phyloP scores from a whole-genome alignment of 2,888 invertebrate species.

The Drosophila macrospina region DNA sequence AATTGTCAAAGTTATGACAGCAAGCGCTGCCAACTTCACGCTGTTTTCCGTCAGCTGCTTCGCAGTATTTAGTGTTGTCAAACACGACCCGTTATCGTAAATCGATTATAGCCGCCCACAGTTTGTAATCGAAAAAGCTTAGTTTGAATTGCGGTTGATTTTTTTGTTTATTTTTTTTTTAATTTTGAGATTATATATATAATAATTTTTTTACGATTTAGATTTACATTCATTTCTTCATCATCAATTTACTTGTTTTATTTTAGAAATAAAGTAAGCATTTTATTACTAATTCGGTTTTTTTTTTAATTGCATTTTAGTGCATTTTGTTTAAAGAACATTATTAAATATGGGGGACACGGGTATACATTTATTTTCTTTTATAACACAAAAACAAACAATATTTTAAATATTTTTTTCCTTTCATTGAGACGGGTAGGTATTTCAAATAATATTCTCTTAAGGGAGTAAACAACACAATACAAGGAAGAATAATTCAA shows the following conservation, averaged over 20 bases:
- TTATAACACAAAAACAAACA: constrained; percentile 78
- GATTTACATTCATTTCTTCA: constrained; percentile 78
- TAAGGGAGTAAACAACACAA: constrained; percentile 62
- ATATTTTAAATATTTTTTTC: constrained; percentile 68
- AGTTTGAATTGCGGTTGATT: constrained; percentile 47
- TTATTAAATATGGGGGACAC: constrained; percentile 65
- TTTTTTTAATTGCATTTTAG: constrained; percentile 71
- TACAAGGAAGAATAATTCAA: constrained; percentile 51
- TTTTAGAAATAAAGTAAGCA: constrained; percentile 82
- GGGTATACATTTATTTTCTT: constrained; percentile 59
- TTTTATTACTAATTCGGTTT: constrained; percentile 74
- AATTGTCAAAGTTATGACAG: constrained; percentile 57
- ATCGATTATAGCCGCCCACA: neutral
- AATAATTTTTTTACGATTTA: constrained; percentile 74
- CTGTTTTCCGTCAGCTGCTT: constrained; percentile 51
- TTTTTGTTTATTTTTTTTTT: constrained; percentile 62
- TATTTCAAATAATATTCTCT: constrained; percentile 15
- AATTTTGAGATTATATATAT: constrained; percentile 73
- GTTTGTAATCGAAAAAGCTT: constrained; percentile 3
- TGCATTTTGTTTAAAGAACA: constrained; percentile 74
- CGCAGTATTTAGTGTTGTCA: constrained; percentile 27
- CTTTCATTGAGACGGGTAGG: constrained; percentile 47
- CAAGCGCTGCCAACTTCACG: constrained; percentile 68
- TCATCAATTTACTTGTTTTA: constrained; percentile 79
- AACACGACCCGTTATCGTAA: constrained; percentile 8